Base-by-base conservation (phyloP, 92 coral and sea anemone genomes). In the Heliopora coerulea region DNA sequence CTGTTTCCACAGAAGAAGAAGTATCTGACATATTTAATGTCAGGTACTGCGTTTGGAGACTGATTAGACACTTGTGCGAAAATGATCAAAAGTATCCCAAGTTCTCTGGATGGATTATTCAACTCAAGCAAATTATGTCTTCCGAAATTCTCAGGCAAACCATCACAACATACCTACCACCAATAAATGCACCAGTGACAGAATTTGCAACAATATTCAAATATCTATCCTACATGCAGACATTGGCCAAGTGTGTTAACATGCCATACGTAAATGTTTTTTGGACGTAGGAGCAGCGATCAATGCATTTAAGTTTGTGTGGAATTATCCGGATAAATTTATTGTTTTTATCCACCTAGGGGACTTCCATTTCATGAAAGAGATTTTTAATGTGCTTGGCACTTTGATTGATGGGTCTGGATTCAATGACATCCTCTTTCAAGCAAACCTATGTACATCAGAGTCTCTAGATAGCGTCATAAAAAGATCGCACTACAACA, bases 331-430 rank as follows among this genome's bases (percentile, higher is more conserved):
- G 19, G 0, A 9, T 2, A 68, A 68, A 15, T 68, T 46, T 68
- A 17, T 42, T 49, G 72, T 68, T 28, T 23, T 46, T n/a, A 46
- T 68, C 41, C 74, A 49, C 11, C 19, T 68, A 18, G 74, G 35
- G 0, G 74, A 68, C 19, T 68, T 68, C 50, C 74, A 68, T 31
- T 68, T 68, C 17, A 65, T 65, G 20, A 61, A 61, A 61, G 67
- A 61, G 20, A 61, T 25, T 29, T 61, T 61, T 25, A 50, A 59
- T 6, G 42, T 68, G 3, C 42, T 68, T 49, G 74, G 74, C 25
- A 48, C 3, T 39, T 20, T 68, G 12, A 14, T 68, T 3, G n/a
- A 0, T 0, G 59, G 35, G 0, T 68, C 74, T 21, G 59, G 59
- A 2, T 68, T 68, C 3, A 59, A 68, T 27, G 60, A 68, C 18